Conservation (phyloP, 2,113 vertebrate species). For the Phylloscopus trochilus region DNA sequence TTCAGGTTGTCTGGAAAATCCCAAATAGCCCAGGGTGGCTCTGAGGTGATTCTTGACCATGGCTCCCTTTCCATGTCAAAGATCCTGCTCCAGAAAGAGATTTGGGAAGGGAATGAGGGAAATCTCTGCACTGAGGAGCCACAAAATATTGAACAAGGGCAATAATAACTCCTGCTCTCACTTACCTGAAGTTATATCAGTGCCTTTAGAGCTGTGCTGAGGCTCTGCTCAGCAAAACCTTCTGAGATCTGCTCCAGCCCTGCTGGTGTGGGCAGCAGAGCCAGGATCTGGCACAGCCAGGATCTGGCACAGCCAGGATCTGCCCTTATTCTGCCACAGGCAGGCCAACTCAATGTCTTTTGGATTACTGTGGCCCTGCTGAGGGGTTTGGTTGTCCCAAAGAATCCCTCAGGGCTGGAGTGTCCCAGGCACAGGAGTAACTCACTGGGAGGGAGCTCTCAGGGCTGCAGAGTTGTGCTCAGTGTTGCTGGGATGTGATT, state of each 20-base stretch:
- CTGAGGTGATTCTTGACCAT: not conserved
- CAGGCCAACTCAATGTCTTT: no score
- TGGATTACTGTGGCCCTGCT: not conserved
- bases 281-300: no score
- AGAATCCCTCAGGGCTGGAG: not conserved
- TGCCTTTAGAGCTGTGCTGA: not conserved
- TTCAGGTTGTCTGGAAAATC: not conserved
- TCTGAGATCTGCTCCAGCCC: not conserved
- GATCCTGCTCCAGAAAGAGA: not conserved
- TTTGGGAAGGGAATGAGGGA: not conserved
- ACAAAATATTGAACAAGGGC: not conserved
- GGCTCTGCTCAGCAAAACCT: not conserved
- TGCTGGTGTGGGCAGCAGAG: not conserved
- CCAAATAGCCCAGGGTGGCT: not conserved
- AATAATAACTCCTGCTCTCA: not conserved
- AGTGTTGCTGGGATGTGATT: not conserved
- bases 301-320: no score
- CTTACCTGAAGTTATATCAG: not conserved
- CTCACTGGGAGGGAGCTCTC: not conserved
- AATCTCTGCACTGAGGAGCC: not conserved
- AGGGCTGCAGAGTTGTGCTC: not conserved
- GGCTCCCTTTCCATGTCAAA: not conserved
- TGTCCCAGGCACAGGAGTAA: accelerated
- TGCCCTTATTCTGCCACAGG: not conserved
- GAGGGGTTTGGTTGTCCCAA: not conserved